Evolutionary conservation across 2,888 invertebrate species (phyloP), one percentile per base, ranked within the genome.

Genomic region (Andricus quercusramuli): DNA sequence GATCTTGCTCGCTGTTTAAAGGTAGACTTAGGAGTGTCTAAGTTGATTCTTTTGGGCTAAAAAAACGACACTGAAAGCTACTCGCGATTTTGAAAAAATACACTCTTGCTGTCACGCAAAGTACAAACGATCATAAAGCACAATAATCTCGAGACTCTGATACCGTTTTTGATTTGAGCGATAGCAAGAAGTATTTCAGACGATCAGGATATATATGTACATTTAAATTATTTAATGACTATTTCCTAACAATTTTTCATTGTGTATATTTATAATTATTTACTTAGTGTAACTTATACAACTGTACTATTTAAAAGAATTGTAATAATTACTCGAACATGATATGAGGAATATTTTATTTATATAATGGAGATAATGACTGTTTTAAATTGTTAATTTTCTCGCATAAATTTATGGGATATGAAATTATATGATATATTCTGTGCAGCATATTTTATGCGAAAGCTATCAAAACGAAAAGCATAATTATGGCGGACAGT

Each of bases 231-330:
- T 90, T 92, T 91, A 89, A 90, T 85, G 84, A 88, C 81, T 86
- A 88, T 90, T 90, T 91, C 90, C 89, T 90, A 90, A 91, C 89
- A 88, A 85, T 90, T 90, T 91, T 91, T 91, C 88, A 91, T 92
- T 92, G 90, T 92, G 92, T 92, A 92, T 91, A 90, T 90, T 86
- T 90, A 92, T 90, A 87, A 90, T 91, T 89, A 91, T 90, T 90
- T 86, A 83, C 88, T 89, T 89, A 90, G 90, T 86, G 80, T 90
- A 90, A 88, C 88, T 89, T 88, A 88, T 88, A 87, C 87, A 88
- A 88, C 87, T 89, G 86, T 90, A 90, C 82, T 81, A 85, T 83
- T 84, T 83, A 82, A 89, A 86, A 88, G 88, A 85, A 89, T 90
- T 90, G 86, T 89, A 89, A 89, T 86, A 85, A 87, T 86, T 87